These are phyloP conservation scores for Pandemis heparana DNA, from an alignment of 2,888 invertebrate genomes.

Conservation along the genomic window DNA sequence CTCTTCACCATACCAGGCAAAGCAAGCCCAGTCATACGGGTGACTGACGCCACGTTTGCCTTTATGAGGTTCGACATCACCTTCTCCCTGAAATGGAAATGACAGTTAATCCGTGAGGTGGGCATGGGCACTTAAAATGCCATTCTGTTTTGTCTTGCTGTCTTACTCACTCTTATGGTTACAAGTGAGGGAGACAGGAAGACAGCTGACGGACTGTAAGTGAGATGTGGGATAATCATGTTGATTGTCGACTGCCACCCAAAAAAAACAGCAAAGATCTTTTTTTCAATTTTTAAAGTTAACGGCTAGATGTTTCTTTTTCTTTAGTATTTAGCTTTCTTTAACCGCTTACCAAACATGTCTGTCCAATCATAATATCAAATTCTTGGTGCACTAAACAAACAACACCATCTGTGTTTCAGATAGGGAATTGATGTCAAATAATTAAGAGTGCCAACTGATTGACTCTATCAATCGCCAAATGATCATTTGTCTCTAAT, in stretches of 20 bases:
- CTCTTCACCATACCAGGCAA: slow-evolving; percentile 94
- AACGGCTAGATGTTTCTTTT: no score
- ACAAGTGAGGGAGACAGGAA: no score
- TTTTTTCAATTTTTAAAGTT: background rate
- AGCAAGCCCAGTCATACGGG: slow-evolving; percentile 93
- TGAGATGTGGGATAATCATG: no score
- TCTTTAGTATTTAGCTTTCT: background rate
- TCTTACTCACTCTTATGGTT: no score
- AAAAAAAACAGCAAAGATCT: no score
- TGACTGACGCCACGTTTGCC: slow-evolving; percentile 92
- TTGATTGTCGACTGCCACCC: no score
- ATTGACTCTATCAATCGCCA: slow-evolving; percentile 30
- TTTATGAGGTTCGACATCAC: slow-evolving; percentile 89
- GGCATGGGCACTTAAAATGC: no score
- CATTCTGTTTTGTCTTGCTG: no score
- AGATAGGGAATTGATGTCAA: slow-evolving; percentile 33
- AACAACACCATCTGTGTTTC: slow-evolving; percentile 18
- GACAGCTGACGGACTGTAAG: no score
- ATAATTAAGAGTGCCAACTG: slow-evolving; percentile 36
- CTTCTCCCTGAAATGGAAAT: slow-evolving; percentile 78
- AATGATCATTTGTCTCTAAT: slow-evolving; percentile 40
- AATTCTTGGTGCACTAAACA: background rate
- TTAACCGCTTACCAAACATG: background rate
- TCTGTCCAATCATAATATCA: background rate
- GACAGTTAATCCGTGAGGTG: background rate